These are phyloP conservation scores for Misgurnus anguillicaudatus DNA, from an alignment of 2,113 vertebrate genomes.

Conservation along the genomic window DNA sequence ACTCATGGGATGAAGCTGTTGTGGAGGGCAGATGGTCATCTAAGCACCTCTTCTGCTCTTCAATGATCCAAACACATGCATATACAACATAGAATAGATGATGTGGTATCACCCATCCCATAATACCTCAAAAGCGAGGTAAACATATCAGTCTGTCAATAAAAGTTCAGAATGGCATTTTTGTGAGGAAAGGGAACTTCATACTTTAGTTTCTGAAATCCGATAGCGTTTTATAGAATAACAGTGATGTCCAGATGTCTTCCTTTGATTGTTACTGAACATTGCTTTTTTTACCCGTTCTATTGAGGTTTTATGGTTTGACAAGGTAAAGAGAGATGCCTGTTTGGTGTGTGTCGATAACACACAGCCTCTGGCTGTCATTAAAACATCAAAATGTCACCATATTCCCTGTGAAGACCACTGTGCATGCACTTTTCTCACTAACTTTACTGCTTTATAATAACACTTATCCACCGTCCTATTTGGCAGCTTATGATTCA, in stretches of 20 bases:
- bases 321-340: conserved; percentile 29
- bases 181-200: neutral
- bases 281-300: neutral
- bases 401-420: conserved; percentile 39
- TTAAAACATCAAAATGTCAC: conserved; percentile 53
- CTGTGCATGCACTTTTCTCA: conserved; percentile 40
- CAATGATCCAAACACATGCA: conserved; percentile 38
- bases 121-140: neutral
- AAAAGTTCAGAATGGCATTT: neutral
- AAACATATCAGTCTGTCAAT: neutral
- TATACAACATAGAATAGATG: conserved; percentile 13
- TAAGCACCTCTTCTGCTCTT: conserved; percentile 46
- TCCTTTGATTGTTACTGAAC: conserved; percentile 9
- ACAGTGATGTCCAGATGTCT: neutral
- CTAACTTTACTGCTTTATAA: conserved; percentile 29
- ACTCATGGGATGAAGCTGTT: conserved; percentile 49
- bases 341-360: conserved; percentile 49
- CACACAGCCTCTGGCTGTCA: conserved; percentile 48
- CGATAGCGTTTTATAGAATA: neutral
- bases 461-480: conserved; percentile 44
- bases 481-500: conserved; percentile 50
- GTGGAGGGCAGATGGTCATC: conserved; percentile 55
- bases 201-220: neutral
- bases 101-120: neutral
- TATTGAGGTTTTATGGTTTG: conserved; percentile 38